These are phyloP conservation scores for Enteromius paludinosus DNA, from an alignment of 2,797 vertebrate genomes.

Conservation along the genomic window DNA sequence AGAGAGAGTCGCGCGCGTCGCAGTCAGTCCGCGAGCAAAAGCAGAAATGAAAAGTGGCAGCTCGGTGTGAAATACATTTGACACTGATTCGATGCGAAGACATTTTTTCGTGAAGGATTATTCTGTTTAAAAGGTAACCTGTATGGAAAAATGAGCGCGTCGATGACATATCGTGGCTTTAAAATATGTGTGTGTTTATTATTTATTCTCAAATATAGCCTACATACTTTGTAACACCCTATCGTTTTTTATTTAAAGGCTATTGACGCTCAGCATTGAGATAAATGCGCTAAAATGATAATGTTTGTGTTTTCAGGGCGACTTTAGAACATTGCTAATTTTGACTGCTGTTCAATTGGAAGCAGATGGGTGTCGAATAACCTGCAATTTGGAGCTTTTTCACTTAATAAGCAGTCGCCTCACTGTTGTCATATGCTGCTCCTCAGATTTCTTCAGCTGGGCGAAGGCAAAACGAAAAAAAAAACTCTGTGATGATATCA, in stretches of 20 bases:
- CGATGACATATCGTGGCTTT: neutral
- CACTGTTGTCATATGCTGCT: conserved; percentile 42
- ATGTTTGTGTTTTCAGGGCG: conserved; percentile 52
- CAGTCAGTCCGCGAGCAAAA: conserved; percentile 5
- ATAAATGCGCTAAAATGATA: conserved; percentile 43
- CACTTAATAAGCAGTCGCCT: conserved; percentile 42
- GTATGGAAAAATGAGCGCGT: neutral
- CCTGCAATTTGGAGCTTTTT: conserved; percentile 60
- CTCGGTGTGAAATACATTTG: conserved; percentile 14
- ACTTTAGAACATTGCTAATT: conserved; percentile 54
- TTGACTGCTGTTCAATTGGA: conserved; percentile 56
- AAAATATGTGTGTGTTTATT: neutral
- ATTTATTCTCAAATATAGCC: neutral
- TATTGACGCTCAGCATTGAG: neutral
- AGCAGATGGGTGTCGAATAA: conserved; percentile 62
- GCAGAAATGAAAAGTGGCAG: conserved; percentile 32
- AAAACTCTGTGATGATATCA: neutral
- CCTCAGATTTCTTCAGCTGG: conserved; percentile 35
- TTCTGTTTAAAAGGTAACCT: conserved; percentile 36
- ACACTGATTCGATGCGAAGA: conserved; percentile 5
- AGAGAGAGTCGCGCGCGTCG: conserved; percentile 34
- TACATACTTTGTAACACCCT: neutral
- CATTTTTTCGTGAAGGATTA: conserved; percentile 29
- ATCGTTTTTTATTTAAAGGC: neutral
- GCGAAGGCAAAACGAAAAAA: conserved; percentile 8